A percentile compares a stretch with the other conserved stretches of the same genome.
Evolutionary conservation across 2,113 vertebrate genomes (phyloP).

Genomic region (Dolichallabes microphthalmus): DNA sequence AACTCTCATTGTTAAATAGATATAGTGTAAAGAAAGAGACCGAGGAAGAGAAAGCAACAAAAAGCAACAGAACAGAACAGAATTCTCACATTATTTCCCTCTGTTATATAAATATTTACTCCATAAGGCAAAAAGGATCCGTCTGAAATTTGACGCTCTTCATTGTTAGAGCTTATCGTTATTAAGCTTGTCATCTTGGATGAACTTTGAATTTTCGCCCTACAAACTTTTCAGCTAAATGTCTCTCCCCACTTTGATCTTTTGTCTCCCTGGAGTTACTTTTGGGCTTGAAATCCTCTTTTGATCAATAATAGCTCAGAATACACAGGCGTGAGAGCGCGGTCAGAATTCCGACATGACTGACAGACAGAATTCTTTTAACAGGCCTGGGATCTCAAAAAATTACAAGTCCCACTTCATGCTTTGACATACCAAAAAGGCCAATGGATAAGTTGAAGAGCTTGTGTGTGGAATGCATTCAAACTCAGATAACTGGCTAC

Average conservation of each 20-base stretch:
- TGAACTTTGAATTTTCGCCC: conserved; percentile 12
- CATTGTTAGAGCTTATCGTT: conserved; percentile 11
- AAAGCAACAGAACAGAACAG: background rate
- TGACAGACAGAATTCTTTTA: conserved; percentile 59
- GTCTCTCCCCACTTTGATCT: conserved; percentile 36
- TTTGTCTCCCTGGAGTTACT: conserved; percentile 12
- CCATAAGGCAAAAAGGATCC: conserved; percentile 6
- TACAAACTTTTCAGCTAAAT: conserved; percentile 29
- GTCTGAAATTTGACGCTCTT: background rate
- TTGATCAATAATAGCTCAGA: conserved; percentile 37
- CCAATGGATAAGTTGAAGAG: background rate
- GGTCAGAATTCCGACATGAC: conserved; percentile 49
- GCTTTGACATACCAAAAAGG: conserved; percentile 15
- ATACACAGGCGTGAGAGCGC: conserved; percentile 50
- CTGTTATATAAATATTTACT: background rate
- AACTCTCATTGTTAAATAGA: conserved; percentile 53
- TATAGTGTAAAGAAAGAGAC: background rate
- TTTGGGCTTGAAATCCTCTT: conserved; percentile 30
- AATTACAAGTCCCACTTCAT: conserved; percentile 37
- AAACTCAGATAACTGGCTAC: conserved; percentile 25
- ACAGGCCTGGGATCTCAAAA: conserved; percentile 54
- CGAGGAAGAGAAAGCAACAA: background rate
- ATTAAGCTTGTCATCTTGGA: conserved; percentile 20
- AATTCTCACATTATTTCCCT: background rate
- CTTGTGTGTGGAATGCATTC: conserved; percentile 18